These are phyloP conservation scores for Rhea americana DNA, from an alignment of 2,113 vertebrate genomes.

Conservation along the genomic window DNA sequence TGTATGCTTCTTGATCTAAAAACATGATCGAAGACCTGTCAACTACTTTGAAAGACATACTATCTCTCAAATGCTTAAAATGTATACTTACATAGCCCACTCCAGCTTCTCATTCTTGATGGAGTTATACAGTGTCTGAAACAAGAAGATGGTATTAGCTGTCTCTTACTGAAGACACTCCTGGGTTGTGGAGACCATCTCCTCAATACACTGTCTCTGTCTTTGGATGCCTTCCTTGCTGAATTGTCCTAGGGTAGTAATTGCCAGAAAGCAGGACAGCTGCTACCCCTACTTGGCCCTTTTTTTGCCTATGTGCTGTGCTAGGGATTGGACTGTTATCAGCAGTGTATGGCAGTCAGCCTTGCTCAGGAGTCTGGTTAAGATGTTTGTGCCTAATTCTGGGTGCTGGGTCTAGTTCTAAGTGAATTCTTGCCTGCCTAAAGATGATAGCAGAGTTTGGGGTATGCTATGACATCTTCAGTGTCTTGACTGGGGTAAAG, in stretches of 20 bases:
- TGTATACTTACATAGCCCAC: slow-evolving; percentile 95
- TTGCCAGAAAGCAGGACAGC: neutral
- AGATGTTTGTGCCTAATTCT: neutral
- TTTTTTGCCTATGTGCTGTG: rapidly evolving
- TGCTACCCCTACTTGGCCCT: neutral
- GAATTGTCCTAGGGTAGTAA: neutral
- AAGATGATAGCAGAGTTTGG: neutral
- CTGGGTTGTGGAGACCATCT: neutral
- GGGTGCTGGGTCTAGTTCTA: neutral
- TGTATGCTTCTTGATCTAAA: neutral
- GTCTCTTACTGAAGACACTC: neutral
- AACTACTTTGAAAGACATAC: neutral
- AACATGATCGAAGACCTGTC: neutral
- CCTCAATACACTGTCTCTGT: neutral
- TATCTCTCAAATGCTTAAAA: neutral
- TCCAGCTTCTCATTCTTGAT: slow-evolving; percentile 99
- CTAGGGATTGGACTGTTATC: neutral
- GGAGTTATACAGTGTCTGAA: slow-evolving; percentile 93
- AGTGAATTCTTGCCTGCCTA: neutral
- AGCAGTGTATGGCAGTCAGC: neutral
- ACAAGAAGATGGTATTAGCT: slow-evolving; percentile 49
- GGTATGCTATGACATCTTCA: neutral
- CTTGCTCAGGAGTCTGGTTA: neutral
- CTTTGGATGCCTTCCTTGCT: neutral
- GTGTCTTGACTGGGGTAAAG: neutral